Evolutionary conservation across 2,113 vertebrate genomes (phyloP), one percentile per base, ranked within the genome.

Genomic region (Epinephelus cyanopodus): DNA sequence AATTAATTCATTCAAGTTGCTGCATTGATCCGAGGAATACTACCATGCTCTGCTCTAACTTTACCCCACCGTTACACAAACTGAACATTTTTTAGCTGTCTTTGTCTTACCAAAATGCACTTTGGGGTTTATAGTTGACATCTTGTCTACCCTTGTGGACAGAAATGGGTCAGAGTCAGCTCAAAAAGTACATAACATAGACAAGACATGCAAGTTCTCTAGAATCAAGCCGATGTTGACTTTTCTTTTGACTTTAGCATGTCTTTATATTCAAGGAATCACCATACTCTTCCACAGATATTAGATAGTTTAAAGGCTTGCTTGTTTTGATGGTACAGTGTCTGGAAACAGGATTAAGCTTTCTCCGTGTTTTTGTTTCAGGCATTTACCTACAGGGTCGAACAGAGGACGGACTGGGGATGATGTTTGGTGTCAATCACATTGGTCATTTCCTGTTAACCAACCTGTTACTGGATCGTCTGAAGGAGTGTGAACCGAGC

Each of bases 371-470:
- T 69, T 83, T 42, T 63, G 21, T 37, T 25, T 7, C 80, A 95
- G 95, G 95, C 4, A 3, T 95, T 45, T 77, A n/a, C 62, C 37
- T 91, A 76, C 82, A 90, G 47, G 94, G 93, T 52, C 92, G 68
- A 45, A 97, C 95, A 0, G 93, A 95, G 15, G 97, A 97, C 0
- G 94, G 96, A 7, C 96, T 96, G 81, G 96, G 96, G 73, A 81
- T 96, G 77, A 76, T 90, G 4, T 96, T 97, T 62, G 96, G 96
- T 3, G 96, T 98, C 58, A 98, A 98, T 86, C 96, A 98, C 78
- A 27, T 98, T 9, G 95, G 96, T 17, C 97, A 97, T 79, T 97
- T 97, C 88, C 94, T 98, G 42, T 91, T 98, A 77, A 98, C 97
- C 3, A 90, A 94, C 65, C 94, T 98, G 79, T 92, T 98, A 78